Base-by-base conservation (phyloP, 2,797 vertebrate genomes). In the Iguana delicatissima region DNA sequence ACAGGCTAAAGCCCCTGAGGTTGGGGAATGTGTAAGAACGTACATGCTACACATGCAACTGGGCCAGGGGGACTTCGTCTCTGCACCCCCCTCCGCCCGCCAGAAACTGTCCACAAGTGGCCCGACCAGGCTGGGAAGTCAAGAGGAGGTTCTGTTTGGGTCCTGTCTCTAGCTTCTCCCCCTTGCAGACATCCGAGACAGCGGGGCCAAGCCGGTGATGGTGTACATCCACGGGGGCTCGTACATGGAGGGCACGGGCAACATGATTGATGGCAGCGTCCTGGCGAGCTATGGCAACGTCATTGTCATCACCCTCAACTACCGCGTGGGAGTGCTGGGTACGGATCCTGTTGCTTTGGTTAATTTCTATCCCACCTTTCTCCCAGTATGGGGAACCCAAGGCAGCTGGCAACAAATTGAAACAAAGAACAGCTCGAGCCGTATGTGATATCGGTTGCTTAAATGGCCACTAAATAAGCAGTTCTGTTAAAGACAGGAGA, bases 271-370 rank as follows among this genome's bases (percentile, higher is more conserved):
- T 86, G 99, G 99, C 96, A 99, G 99, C 50, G 97, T 99, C 92
- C 97, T 99, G 96, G 99, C 99, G 97, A 99, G 99, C 98, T 99
- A 99, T 0, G 99, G 99, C 87, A 99, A 99, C 77, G 99, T 99
- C 97, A 99, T 99, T 87, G 99, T 99, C 95, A 99, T 99, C 98
- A 99, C 99, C 90, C 98, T 99, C 96, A 99, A 99, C 98, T 99
- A 99, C 97, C 99, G 99, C 24, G 99, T 99, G 52, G 99, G 99
- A 90, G 99, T 99, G 93, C 97, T 99, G 59, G 99, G 99, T 99
- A 98, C 93, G 98, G 86, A 89, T 93, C 87, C 3, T 1, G 20
- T 10, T 38, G 16, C 14, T 38, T 38, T 2, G 2, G 7, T 77
- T 29, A 9, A 9, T 32, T 69, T 29, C 29, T 4, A 12, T 32